Percentiles rank a stretch among this genome's conserved stretches.
Conservation (phyloP, 2,113 vertebrate species). For the Geothlypis trichas region DNA sequence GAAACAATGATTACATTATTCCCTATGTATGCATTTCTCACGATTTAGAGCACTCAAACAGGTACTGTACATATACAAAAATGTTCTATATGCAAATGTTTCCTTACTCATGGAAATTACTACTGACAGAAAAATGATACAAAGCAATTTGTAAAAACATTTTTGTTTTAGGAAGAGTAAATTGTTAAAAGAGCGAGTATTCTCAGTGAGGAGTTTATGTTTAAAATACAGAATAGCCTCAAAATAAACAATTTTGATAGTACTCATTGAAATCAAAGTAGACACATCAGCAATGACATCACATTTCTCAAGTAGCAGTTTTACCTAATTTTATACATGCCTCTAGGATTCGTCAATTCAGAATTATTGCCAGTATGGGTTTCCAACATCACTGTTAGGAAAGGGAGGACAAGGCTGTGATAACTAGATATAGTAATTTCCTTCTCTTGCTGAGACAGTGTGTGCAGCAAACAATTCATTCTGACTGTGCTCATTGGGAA, state of each 20-base stretch:
- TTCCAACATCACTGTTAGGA: neutral
- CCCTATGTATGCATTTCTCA: neutral
- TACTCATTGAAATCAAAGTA: neutral
- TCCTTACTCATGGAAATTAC: neutral
- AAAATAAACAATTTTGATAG: neutral
- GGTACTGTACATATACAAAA: neutral
- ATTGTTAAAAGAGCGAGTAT: neutral
- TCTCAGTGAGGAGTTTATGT: neutral
- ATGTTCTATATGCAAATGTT: neutral
- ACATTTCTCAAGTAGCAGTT: neutral
- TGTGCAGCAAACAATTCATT: constrained; percentile 67
- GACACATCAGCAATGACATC: neutral
- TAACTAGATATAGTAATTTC: neutral
- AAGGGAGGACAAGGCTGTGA: neutral
- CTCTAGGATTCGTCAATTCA: neutral
- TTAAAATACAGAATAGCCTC: neutral
- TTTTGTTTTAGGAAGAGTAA: neutral
- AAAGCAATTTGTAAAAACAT: neutral
- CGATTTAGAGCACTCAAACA: neutral
- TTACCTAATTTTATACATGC: neutral
- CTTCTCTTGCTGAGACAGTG: neutral
- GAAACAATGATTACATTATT: constrained; percentile 33
- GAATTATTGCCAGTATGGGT: neutral
- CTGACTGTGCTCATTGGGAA: constrained; percentile 76
- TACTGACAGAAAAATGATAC: neutral